Conservation (phyloP, 2,113 vertebrate genomes). For the Miniopterus natalensis region DNA sequence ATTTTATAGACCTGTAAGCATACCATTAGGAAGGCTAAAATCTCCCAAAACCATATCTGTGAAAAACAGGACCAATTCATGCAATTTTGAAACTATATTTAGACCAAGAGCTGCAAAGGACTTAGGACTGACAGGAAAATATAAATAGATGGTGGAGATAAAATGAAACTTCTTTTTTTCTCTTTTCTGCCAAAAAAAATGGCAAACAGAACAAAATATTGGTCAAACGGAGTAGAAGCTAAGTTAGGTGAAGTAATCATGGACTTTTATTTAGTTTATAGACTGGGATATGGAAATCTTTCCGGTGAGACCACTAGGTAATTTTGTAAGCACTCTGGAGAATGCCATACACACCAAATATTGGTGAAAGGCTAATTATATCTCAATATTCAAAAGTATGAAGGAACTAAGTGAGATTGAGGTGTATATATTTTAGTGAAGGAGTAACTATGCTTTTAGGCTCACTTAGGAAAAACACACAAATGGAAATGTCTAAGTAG, state of each 20-base stretch:
- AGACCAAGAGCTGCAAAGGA: not conserved
- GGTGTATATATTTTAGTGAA: not conserved
- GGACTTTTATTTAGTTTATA: not conserved
- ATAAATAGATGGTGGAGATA: not conserved
- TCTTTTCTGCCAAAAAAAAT: not conserved
- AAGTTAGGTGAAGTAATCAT: not conserved
- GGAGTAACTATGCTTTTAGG: not conserved
- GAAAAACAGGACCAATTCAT: not conserved
- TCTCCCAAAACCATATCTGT: not conserved
- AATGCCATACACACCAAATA: not conserved
- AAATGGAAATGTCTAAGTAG: not conserved
- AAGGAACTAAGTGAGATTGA: not conserved
- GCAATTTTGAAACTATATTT: not conserved
- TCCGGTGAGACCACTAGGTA: not conserved
- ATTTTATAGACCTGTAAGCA: not conserved
- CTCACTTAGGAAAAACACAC: not conserved
- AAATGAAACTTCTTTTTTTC: not conserved
- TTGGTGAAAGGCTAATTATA: not conserved
- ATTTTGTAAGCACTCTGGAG: not conserved
- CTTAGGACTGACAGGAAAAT: not conserved
- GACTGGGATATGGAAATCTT: rapidly evolving
- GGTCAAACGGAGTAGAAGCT: not conserved
- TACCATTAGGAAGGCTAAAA: not conserved
- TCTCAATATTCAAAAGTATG: not conserved
- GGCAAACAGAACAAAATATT: not conserved